Evolutionary conservation across 2,113 vertebrate genomes (phyloP).

Genomic region (Pedionomus torquatus): DNA sequence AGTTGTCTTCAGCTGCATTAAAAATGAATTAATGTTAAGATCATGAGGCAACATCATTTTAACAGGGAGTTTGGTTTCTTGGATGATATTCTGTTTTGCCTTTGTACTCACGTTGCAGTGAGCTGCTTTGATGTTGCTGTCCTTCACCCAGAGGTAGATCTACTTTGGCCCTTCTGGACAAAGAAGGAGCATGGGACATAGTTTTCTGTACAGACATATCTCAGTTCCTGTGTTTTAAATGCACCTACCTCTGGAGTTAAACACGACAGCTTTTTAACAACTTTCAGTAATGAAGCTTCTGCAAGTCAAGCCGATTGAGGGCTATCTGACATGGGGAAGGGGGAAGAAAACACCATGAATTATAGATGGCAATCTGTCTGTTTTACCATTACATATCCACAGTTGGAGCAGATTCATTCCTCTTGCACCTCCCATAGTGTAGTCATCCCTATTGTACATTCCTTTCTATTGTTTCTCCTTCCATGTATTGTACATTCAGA

Average conservation of each 20-base stretch:
- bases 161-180: background rate
- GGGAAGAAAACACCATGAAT: slow-evolving; percentile 52
- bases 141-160: background rate
- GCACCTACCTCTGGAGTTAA: background rate
- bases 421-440: slow-evolving; percentile 18
- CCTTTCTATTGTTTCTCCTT: slow-evolving; percentile 44
- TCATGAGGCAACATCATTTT: background rate
- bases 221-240: background rate
- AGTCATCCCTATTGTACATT: background rate
- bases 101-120: accelerated
- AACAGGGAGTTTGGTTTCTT: background rate
- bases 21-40: background rate
- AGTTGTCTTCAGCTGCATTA: background rate
- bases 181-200: background rate
- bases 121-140: background rate
- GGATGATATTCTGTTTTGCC: background rate
- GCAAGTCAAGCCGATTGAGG: slow-evolving; percentile 52
- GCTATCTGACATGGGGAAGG: slow-evolving; percentile 45
- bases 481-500: slow-evolving; percentile 38
- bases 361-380: slow-evolving; percentile 47
- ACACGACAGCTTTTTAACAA: background rate
- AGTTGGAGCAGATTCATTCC: slow-evolving; percentile 33
- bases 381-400: slow-evolving; percentile 24
- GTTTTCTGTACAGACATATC: background rate
- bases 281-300: background rate